Conservation (phyloP, 1,140 invertebrate species). For the Bombus waltoni region DNA sequence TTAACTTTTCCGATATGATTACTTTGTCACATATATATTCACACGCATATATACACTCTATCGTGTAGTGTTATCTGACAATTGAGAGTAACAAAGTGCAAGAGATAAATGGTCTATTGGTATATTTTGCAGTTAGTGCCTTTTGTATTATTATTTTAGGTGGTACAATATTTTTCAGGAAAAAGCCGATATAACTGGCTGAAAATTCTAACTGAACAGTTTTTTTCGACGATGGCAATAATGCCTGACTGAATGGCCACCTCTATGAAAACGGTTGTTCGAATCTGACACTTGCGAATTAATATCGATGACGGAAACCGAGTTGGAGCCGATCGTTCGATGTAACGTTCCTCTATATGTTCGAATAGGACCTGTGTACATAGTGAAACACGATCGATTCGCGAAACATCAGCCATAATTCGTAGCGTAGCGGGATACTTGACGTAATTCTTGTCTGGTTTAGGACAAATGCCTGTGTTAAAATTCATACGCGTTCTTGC, state of each 20-base stretch:
- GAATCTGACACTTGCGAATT: background rate
- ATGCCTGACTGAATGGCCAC: background rate
- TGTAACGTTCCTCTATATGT: constrained; percentile 12
- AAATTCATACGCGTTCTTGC: background rate
- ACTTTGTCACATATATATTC: too few species aligned
- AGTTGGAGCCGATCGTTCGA: constrained; percentile 4
- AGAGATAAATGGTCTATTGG: too few species aligned
- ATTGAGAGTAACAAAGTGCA: too few species aligned
- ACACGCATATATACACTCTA: too few species aligned
- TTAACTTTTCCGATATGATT: too few species aligned
- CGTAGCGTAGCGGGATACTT: background rate
- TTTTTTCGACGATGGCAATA: background rate
- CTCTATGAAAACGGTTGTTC: background rate
- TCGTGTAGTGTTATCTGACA: too few species aligned
- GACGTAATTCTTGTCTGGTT: too few species aligned
- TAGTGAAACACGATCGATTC: background rate
- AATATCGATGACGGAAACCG: background rate
- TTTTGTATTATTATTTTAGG: too few species aligned
- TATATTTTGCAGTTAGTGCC: too few species aligned
- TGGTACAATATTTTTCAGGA: too few species aligned
- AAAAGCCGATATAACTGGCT: too few species aligned
- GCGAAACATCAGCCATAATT: background rate
- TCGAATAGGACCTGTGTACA: background rate
- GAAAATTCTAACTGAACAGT: background rate
- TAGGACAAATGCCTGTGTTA: background rate